Conservation (phyloP, 1,140 invertebrate genomes). For the Drosophila repletoides region DNA sequence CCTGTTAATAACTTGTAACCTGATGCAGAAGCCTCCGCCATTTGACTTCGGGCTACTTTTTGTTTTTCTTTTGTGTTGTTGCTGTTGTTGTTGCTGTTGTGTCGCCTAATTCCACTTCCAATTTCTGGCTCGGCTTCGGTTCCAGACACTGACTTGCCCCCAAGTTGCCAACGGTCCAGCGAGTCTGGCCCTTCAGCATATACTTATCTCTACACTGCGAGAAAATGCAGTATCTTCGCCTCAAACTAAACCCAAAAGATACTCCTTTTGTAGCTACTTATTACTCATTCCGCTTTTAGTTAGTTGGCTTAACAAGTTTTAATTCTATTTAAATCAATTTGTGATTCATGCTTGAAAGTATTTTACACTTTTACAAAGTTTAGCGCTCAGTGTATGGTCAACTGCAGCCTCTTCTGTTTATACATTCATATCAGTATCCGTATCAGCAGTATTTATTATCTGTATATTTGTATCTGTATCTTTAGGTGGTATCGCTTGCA, state of each 20-base stretch:
- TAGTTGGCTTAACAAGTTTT: no score
- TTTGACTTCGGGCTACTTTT: background rate
- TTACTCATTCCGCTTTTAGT: no score
- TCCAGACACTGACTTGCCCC: slow-evolving; percentile 41
- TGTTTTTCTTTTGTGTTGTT: no score
- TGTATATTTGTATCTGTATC: background rate
- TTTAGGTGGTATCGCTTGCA: slow-evolving; percentile 40
- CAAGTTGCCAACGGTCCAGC: slow-evolving; percentile 55
- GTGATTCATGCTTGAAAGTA: no score
- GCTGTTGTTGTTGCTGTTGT: no score
- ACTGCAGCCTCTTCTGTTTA: slow-evolving; percentile 13
- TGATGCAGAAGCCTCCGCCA: slow-evolving; percentile 23
- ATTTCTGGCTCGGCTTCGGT: slow-evolving; percentile 20
- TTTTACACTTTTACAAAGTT: no score
- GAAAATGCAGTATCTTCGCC: no score
- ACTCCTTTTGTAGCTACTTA: background rate
- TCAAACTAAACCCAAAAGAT: no score
- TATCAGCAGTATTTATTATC: slow-evolving; percentile 16
- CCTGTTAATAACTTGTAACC: slow-evolving; percentile 51
- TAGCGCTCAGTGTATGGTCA: no score
- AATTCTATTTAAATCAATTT: no score
- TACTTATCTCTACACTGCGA: no score
- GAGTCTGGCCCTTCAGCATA: slow-evolving; percentile 26
- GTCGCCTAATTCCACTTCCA: slow-evolving; percentile 33
- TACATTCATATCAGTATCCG: slow-evolving; percentile 32